Conservation (phyloP, 2,797 vertebrate genomes). For the Phalanger gymnotis region DNA sequence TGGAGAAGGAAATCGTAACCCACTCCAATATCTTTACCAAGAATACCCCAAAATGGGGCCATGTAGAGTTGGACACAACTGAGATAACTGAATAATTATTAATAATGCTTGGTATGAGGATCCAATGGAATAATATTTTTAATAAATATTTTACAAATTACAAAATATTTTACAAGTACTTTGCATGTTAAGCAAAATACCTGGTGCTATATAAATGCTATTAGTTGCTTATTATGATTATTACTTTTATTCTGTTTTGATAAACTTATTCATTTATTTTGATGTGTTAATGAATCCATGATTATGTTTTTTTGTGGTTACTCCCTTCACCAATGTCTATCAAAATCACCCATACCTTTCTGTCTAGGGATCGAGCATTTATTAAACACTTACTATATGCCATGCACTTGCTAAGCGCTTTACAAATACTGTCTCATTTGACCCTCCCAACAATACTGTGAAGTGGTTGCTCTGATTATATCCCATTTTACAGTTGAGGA, state of each 20-base stretch:
- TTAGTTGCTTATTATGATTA: too few species aligned
- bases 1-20: too few species aligned
- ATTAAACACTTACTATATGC: background rate
- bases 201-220: background rate
- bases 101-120: background rate
- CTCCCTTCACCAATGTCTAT: background rate
- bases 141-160: too few species aligned
- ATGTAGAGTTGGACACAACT: background rate
- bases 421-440: background rate
- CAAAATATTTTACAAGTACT: too few species aligned
- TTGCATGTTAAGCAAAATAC: background rate
- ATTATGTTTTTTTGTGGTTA: background rate
- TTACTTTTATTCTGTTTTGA: background rate
- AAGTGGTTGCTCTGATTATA: background rate
- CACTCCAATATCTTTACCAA: background rate
- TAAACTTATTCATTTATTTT: background rate
- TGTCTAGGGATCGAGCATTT: background rate
- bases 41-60: background rate
- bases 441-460: background rate
- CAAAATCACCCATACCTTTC: background rate
- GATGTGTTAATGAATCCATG: too few species aligned
- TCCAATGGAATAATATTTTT: background rate
- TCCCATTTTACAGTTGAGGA: background rate
- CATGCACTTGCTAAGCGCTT: background rate
- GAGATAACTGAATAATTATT: background rate